These are phyloP conservation scores for Petromus typicus DNA, from an alignment of 2,113 vertebrate genomes.

Conservation along the genomic window DNA sequence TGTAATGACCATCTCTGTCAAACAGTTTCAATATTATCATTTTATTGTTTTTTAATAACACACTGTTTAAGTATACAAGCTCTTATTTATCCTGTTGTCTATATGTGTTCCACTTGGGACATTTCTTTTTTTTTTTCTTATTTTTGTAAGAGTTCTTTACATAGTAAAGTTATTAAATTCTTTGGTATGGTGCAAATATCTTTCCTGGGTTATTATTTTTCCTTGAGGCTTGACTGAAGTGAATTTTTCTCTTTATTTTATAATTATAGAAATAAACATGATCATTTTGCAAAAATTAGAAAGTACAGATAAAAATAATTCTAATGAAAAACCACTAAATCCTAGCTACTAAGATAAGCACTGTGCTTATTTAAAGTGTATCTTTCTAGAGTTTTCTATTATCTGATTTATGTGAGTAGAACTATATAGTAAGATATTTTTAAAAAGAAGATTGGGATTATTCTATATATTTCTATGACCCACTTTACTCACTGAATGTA, in stretches of 20 bases:
- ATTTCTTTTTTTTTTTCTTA: background rate
- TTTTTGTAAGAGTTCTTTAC: conserved; percentile 46
- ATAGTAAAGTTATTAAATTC: conserved; percentile 8
- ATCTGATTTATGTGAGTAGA: background rate
- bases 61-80: background rate
- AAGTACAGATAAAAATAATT: conserved; percentile 36
- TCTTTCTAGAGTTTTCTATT: conserved; percentile 53
- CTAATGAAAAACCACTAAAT: conserved; percentile 37
- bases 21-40: background rate
- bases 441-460: conserved; percentile 3
- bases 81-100: background rate
- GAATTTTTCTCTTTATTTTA: conserved; percentile 35
- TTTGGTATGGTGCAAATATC: conserved; percentile 10
- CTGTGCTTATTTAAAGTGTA: background rate
- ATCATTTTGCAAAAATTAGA: conserved; percentile 43
- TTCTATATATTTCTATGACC: conserved; percentile 40
- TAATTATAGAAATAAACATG: conserved; percentile 47
- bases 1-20: background rate
- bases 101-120: background rate
- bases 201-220: conserved; percentile 46
- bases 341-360: background rate
- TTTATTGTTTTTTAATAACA: conserved; percentile 37
- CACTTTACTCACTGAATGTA: conserved; percentile 6
- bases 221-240: background rate
- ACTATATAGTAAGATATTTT: background rate